phyloP scores from a whole-genome alignment of 2,113 vertebrate genomes.

The Plectropomus leopardus region DNA sequence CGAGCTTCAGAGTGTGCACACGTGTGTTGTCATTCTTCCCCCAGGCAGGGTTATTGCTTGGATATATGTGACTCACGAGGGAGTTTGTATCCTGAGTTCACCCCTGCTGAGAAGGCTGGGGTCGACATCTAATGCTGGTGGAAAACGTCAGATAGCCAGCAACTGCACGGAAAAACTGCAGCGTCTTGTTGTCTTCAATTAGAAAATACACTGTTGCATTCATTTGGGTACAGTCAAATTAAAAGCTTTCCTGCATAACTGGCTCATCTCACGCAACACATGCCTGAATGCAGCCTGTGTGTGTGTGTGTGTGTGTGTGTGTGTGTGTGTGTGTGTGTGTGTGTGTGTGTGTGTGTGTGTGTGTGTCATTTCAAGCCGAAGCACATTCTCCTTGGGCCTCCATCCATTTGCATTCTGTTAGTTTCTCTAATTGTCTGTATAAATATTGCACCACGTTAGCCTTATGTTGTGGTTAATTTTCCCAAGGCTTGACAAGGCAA shows the following conservation, averaged over 20 bases:
- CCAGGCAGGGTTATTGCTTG: conserved; percentile 19
- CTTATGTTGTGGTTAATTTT: conserved; percentile 64
- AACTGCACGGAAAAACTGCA: conserved; percentile 21
- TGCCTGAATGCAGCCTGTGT: conserved; percentile 44
- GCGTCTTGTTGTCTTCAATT: conserved; percentile 56
- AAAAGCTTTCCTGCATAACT: conserved; percentile 63
- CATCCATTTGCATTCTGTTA: conserved; percentile 63
- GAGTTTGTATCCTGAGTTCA: conserved; percentile 54
- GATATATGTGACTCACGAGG: conserved; percentile 58
- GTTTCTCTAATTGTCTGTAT: conserved; percentile 75
- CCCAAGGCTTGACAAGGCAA: conserved; percentile 43
- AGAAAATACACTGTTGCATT: conserved; percentile 62
- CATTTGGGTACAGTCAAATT: conserved; percentile 72
- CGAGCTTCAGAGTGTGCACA: not conserved
- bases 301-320: conserved; percentile 29
- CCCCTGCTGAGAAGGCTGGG: conserved; percentile 35
- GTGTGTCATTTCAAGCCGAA: conserved; percentile 14
- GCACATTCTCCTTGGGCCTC: conserved; percentile 38
- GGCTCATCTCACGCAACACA: conserved; percentile 69
- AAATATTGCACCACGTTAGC: conserved; percentile 66
- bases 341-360: conserved; percentile 22
- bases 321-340: too few species aligned
- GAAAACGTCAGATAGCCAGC: conserved; percentile 8
- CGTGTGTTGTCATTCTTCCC: conserved; percentile 25
- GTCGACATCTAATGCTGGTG: conserved; percentile 30